Evolutionary conservation across 2,888 invertebrate genomes (phyloP).

Genomic region (Axea sp.): DNA sequence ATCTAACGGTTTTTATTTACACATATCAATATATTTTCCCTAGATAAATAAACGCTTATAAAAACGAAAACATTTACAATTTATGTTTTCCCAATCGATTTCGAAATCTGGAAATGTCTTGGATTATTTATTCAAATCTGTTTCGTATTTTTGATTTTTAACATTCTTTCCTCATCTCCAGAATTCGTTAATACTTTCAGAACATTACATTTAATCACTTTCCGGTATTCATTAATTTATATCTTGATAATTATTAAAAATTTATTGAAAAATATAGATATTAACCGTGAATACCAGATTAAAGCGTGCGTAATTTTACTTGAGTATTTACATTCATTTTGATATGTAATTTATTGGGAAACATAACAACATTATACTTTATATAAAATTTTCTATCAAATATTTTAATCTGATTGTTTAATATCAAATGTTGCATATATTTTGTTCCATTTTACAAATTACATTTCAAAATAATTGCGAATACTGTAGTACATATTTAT

Average conservation of each 20-base stretch:
- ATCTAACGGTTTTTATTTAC: conserved; percentile 55
- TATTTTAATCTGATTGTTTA: no score
- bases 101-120: conserved; percentile 35
- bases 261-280: not conserved
- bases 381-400: no score
- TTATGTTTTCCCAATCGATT: not conserved
- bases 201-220: conserved; percentile 4
- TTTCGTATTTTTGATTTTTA: no score
- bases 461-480: conserved; percentile 10
- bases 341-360: conserved; percentile 4
- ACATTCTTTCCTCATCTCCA: conserved; percentile 3
- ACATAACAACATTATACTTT: no score
- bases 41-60: conserved; percentile 30
- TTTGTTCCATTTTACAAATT: no score
- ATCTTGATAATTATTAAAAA: no score
- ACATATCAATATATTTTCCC: conserved; percentile 20
- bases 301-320: not conserved
- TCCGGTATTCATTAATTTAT: conserved; percentile 18
- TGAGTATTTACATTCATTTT: conserved; percentile 17
- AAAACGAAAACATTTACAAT: conserved; percentile 31
- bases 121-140: no score
- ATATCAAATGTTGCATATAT: no score
- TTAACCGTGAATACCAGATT: conserved; percentile 11
- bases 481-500: not conserved
- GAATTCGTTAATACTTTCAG: conserved; percentile 42